Conservation (phyloP, 2,797 vertebrate genomes). For the Rhinoraja longicauda region DNA sequence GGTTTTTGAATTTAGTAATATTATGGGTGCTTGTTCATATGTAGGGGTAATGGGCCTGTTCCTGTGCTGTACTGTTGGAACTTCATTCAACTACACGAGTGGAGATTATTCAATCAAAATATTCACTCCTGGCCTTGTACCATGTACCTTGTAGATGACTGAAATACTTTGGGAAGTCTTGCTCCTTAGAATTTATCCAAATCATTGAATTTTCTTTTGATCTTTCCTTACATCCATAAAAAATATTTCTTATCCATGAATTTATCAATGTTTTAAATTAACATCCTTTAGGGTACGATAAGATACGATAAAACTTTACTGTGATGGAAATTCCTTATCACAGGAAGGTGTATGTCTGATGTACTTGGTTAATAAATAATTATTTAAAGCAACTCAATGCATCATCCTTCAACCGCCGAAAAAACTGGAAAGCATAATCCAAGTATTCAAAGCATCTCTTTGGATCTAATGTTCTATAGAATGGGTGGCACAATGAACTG, state of each 20-base stretch:
- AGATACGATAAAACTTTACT: too few species aligned
- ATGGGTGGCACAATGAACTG: neutral
- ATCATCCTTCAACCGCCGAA: neutral
- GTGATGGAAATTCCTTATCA: neutral
- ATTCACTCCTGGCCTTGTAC: too few species aligned
- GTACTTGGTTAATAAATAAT: neutral
- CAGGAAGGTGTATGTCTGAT: neutral
- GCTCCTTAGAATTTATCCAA: neutral
- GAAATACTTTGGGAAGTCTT: too few species aligned
- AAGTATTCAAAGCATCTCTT: neutral
- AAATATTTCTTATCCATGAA: neutral
- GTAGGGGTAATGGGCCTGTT: too few species aligned
- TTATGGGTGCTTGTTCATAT: too few species aligned
- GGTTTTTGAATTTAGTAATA: too few species aligned
- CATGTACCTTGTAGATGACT: too few species aligned
- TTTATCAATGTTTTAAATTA: neutral
- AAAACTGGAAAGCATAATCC: neutral
- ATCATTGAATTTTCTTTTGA: neutral
- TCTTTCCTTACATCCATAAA: neutral
- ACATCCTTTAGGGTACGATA: neutral
- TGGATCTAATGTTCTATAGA: neutral
- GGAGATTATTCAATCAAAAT: too few species aligned
- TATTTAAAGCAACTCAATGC: neutral
- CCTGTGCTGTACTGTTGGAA: too few species aligned
- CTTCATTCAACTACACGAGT: too few species aligned